A percentile compares a stretch with the other conserved stretches of the same genome.
Evolutionary conservation across 2,888 invertebrate genomes (phyloP).

Genomic region (Trachelus stipa): DNA sequence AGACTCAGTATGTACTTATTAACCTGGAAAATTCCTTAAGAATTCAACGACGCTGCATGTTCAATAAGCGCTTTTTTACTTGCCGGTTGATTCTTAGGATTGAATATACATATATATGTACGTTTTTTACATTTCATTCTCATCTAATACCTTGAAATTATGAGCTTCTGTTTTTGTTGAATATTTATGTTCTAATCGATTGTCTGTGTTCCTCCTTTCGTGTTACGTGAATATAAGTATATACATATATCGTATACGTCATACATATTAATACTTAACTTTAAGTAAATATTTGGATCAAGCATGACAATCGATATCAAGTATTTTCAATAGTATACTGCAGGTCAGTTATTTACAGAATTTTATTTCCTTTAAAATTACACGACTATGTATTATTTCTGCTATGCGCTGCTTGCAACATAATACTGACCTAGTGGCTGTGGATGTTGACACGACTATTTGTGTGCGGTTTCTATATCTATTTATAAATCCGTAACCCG

Average conservation of each 20-base stretch:
- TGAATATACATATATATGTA: not conserved
- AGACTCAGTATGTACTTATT: not conserved
- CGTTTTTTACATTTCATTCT: not conserved
- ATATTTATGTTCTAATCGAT: not conserved
- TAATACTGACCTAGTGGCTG: conserved; percentile 36
- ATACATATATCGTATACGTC: not conserved
- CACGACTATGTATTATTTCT: not conserved
- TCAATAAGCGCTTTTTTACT: not conserved
- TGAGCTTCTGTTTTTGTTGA: not conserved
- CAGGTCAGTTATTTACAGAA: not conserved
- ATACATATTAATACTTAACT: not conserved
- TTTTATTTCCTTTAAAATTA: not conserved
- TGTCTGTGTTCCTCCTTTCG: not conserved
- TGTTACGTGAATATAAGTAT: not conserved
- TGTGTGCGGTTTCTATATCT: conserved; percentile 44
- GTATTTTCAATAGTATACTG: not conserved
- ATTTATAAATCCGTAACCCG: conserved; percentile 9
- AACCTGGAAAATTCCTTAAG: not conserved
- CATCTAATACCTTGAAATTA: not conserved
- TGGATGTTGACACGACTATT: conserved; percentile 46
- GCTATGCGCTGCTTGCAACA: conserved; percentile 24
- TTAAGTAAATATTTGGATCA: not conserved
- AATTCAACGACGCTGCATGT: not conserved
- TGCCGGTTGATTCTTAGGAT: not conserved
- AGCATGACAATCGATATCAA: not conserved